Evolutionary conservation across 2,113 vertebrate species (phyloP), one percentile per base, ranked within the genome.

Genomic region (Sorex araneus): DNA sequence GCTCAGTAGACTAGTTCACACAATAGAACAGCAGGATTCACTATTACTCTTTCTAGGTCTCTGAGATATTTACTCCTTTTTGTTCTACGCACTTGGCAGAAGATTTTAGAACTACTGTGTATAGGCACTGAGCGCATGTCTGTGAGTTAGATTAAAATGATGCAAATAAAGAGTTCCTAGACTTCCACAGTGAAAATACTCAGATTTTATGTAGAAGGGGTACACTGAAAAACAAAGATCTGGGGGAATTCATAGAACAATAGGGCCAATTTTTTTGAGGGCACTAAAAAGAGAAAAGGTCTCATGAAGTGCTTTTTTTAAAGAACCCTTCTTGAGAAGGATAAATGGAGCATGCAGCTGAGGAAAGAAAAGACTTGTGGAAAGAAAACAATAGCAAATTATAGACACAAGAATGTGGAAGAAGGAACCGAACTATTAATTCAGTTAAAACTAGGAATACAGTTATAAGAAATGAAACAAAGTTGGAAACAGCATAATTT

Each of bases 341-440:
- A 50, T 15, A 78, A 25, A 18, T 88, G 40, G 47, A 57, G 66
- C 1, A 2, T 9, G 12, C 45, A 30, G 25, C 3, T 81, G 25
- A 71, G 30, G 30, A 47, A 12, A 45, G 66, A 32, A 0, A 2
- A 67, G 34, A 8, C 23, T 66, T 84, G 27, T 0, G 28, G 36
- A 25, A 90, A n/a, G 4, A 32, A 47, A 84, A 70, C 9, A 2
- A 3, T 50, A 86, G 95, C 47, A 83, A 93, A 77, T 75, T 75
- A 1, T 23, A 90, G 95, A 95, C 89, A 93, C 92, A 69, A 90
- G 76, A 92, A 88, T 60, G 60, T 80, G 85, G 54, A 94, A 90
- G 86, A 0, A 87, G 36, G 19, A 50, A 30, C 27, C 18, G 73
- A 45, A 50, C 4, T 57, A 16, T 77, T 70, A 66, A 36, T 25